phyloP scores from a whole-genome alignment of 2,113 vertebrate species.

The Passer montanus region DNA sequence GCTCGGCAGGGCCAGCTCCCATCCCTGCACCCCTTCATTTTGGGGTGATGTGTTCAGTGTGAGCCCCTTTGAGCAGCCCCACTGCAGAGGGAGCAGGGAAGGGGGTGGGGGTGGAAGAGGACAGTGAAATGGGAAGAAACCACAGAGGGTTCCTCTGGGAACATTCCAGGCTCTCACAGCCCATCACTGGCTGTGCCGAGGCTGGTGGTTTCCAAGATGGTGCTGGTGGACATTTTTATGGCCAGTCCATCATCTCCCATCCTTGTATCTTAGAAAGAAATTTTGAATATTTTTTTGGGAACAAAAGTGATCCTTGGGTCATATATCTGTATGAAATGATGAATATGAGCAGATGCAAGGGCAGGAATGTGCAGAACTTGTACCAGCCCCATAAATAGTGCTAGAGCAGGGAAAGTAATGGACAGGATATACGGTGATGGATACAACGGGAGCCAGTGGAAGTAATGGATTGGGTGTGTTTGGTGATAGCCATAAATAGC shows the following conservation, averaged over 20 bases:
- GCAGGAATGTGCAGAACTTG: neutral
- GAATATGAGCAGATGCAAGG: neutral
- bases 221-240: neutral
- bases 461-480: neutral
- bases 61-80: neutral
- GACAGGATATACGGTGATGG: slow-evolving; percentile 6
- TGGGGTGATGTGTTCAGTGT: neutral
- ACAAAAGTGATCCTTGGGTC: neutral
- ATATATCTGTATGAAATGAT: neutral
- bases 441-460: neutral
- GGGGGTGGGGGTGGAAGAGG: too few relatives aligned
- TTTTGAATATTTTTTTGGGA: neutral
- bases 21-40: too few relatives aligned
- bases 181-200: rapidly evolving
- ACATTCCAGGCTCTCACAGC: neutral
- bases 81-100: neutral
- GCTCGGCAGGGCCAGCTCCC: neutral
- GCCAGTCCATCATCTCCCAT: neutral
- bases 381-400: slow-evolving; percentile 17
- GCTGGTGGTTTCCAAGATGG: neutral
- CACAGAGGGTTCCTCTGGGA: neutral
- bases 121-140: rapidly evolving
- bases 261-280: neutral
- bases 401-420: neutral
- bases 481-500: slow-evolving; percentile 29